phyloP scores from a whole-genome alignment of 92 coral and sea anemone species.

The Pocillopora grandis region DNA sequence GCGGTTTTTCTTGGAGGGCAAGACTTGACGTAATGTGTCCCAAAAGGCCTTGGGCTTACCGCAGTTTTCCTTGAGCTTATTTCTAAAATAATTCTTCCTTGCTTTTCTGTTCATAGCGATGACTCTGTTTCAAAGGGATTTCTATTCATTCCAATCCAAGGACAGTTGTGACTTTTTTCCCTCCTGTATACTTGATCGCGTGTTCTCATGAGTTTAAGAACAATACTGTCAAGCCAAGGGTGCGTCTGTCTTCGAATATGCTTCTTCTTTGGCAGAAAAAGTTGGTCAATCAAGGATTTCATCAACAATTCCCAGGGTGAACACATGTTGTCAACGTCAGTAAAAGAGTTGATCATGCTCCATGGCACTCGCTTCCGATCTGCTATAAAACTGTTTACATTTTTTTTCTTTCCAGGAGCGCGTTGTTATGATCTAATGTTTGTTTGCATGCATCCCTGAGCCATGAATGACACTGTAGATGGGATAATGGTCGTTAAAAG shows the following conservation, averaged over 20 bases:
- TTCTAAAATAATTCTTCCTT: too few species aligned
- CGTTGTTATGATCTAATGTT: too few species aligned
- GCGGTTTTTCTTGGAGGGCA: slow-evolving; percentile 46
- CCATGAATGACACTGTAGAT: slow-evolving; percentile 15
- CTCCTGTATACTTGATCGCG: slow-evolving; percentile 50
- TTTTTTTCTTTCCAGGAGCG: background rate
- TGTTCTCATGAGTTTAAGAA: slow-evolving; percentile 46
- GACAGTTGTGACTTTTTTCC: slow-evolving; percentile 39
- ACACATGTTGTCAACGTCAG: slow-evolving; percentile 42
- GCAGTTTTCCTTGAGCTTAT: slow-evolving; percentile 52
- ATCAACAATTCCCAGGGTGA: slow-evolving; percentile 43
- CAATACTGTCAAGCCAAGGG: slow-evolving; percentile 51
- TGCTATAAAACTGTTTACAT: slow-evolving; percentile 37
- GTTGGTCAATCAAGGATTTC: background rate
- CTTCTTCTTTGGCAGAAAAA: slow-evolving; percentile 27
- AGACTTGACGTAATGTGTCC: slow-evolving; percentile 40
- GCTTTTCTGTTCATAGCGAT: slow-evolving; percentile 39
- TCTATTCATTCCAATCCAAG: slow-evolving; percentile 51
- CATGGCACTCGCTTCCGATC: slow-evolving; percentile 38
- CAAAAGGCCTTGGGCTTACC: slow-evolving; percentile 44
- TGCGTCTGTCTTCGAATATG: background rate
- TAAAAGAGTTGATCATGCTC: slow-evolving; percentile 43
- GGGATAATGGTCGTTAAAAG: slow-evolving; percentile 53
- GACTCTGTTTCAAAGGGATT: slow-evolving; percentile 44
- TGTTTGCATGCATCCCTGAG: too few species aligned